These are phyloP conservation scores for Peromyscus maniculatus DNA, from an alignment of 2,113 vertebrate species.

Conservation along the genomic window DNA sequence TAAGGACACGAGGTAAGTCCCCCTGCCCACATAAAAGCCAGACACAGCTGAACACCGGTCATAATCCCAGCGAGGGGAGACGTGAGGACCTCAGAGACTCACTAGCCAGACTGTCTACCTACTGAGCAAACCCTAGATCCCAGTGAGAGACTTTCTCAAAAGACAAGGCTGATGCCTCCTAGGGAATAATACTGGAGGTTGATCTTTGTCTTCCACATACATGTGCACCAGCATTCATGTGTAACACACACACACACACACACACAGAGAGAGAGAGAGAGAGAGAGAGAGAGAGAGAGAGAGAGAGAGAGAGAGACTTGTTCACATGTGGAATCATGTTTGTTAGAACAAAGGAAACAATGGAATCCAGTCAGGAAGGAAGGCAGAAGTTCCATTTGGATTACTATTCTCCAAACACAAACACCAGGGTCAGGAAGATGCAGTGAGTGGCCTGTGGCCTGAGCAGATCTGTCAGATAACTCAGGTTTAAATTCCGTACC, in stretches of 20 bases:
- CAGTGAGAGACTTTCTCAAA: not conserved
- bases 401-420: not conserved
- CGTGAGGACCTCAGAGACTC: not conserved
- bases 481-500: not conserved
- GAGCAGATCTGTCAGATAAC: not conserved
- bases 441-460: not conserved
- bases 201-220: not conserved
- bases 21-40: not conserved
- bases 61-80: not conserved
- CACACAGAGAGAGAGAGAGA: not conserved
- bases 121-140: not conserved
- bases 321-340: not conserved
- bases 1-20: not conserved
- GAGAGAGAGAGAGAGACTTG: not conserved
- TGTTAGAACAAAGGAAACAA: not conserved
- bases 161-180: not conserved
- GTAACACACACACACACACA: not conserved
- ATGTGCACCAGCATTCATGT: not conserved
- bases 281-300: not conserved
- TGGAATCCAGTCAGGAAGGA: not conserved
- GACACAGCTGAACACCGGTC: not conserved
- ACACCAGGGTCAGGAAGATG: not conserved
- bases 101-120: not conserved
- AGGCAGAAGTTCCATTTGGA: not conserved
- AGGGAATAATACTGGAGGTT: not conserved